Conservation (phyloP, 1,140 invertebrate genomes). For the Pogonomyrmex barbatus region DNA sequence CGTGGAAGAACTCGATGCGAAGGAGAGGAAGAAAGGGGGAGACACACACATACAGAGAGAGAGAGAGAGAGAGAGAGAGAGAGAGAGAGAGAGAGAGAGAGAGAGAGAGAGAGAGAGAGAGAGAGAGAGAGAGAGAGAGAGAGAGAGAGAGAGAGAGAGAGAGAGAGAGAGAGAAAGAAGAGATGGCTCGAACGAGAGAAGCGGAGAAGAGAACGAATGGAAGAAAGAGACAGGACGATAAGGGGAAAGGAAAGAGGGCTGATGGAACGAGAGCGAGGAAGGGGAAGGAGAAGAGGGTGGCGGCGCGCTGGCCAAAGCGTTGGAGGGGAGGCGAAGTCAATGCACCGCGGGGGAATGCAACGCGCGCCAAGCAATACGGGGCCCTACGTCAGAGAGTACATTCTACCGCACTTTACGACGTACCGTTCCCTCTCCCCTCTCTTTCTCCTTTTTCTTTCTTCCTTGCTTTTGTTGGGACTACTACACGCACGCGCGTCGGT, state of each 20-base stretch:
- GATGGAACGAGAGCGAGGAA: slow-evolving; percentile 23
- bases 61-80: slow-evolving; percentile 47
- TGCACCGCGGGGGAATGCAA: slow-evolving; percentile 84
- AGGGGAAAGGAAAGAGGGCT: slow-evolving; percentile 34
- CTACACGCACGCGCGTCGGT: background rate
- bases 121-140: background rate
- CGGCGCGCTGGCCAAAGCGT: slow-evolving; percentile 51
- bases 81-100: background rate
- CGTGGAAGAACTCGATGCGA: slow-evolving; percentile 65
- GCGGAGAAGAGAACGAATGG: background rate
- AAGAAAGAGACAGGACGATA: slow-evolving; percentile 33
- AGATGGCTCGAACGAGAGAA: slow-evolving; percentile 52
- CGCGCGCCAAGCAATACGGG: slow-evolving; percentile 78
- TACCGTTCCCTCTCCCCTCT: slow-evolving; percentile 18
- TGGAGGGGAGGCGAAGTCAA: slow-evolving; percentile 81
- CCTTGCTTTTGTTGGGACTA: background rate
- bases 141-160: slow-evolving; percentile 38
- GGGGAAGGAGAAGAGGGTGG: slow-evolving; percentile 48
- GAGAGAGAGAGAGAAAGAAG: slow-evolving; percentile 1
- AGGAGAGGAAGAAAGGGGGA: slow-evolving; percentile 9
- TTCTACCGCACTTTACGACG: slow-evolving; percentile 80
- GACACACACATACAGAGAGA: slow-evolving; percentile 13
- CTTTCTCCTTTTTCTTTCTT: background rate
- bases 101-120: slow-evolving; percentile 38
- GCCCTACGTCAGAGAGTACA: slow-evolving; percentile 82